Percentiles rank a stretch among this genome's conserved stretches.
phyloP scores from a whole-genome alignment of 2,888 invertebrate genomes.

The Mythimna lalbum region DNA sequence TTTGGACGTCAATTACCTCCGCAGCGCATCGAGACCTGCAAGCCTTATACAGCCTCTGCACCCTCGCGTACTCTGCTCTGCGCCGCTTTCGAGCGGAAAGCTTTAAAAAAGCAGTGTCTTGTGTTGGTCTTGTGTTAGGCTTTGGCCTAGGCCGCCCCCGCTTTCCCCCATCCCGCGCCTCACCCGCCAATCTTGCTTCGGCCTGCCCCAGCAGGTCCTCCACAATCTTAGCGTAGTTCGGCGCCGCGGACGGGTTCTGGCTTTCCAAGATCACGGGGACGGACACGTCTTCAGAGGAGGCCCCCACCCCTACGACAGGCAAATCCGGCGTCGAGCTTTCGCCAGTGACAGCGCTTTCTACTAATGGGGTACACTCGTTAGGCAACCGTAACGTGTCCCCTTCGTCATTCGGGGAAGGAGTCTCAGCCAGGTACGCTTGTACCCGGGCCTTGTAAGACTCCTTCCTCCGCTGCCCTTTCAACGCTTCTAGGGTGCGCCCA shows the following conservation, averaged over 20 bases:
- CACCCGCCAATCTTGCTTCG: constrained; percentile 17
- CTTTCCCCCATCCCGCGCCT: not conserved
- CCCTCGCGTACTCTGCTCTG: constrained; percentile 16
- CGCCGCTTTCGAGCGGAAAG: too few species aligned
- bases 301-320: rapidly evolving
- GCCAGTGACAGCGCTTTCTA: too few species aligned
- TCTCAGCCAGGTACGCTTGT: constrained; percentile 14
- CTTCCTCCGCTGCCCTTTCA: constrained; percentile 12
- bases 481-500: constrained; percentile 13
- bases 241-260: not conserved
- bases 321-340: not conserved
- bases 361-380: too few species aligned
- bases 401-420: not conserved
- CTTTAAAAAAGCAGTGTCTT: too few species aligned
- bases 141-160: constrained; percentile 18
- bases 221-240: not conserved
- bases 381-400: too few species aligned
- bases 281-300: not conserved
- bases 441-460: constrained; percentile 18
- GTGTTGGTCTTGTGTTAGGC: too few species aligned
- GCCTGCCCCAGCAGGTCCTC: not conserved
- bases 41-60: constrained; percentile 8
- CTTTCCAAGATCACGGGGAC: not conserved
- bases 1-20: constrained; percentile 11
- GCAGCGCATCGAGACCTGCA: constrained; percentile 24